phyloP scores from a whole-genome alignment of 2,888 invertebrate genomes.

The Opisthograptis luteolata region DNA sequence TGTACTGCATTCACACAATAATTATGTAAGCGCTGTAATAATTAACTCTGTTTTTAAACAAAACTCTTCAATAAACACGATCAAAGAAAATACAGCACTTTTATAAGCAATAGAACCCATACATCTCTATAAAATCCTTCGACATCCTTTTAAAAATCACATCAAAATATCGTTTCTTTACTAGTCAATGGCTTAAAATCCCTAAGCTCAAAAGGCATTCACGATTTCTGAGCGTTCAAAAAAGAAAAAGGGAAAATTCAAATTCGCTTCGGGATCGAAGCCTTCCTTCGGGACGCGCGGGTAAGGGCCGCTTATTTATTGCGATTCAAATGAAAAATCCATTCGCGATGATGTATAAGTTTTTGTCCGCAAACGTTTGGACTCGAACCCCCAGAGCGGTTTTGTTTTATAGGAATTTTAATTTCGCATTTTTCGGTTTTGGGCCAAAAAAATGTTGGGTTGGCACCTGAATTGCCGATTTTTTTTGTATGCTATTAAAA shows the following conservation, averaged over 20 bases:
- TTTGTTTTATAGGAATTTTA: slow-evolving; percentile 5
- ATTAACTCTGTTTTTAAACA: too few species aligned
- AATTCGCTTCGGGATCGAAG: slow-evolving; percentile 50
- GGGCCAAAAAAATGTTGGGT: background rate
- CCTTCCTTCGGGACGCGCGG: slow-evolving; percentile 46
- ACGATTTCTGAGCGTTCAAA: slow-evolving; percentile 33
- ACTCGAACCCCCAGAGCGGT: slow-evolving; percentile 5
- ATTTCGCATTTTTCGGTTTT: slow-evolving; percentile 1
- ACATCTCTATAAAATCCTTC: slow-evolving; percentile 21
- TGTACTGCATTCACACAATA: too few species aligned
- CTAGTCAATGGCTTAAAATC: slow-evolving; percentile 37
- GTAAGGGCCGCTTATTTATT: slow-evolving; percentile 56
- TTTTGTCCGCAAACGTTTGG: slow-evolving; percentile 27
- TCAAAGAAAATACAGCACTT: background rate
- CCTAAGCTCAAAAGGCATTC: slow-evolving; percentile 43
- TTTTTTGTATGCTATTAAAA: too few species aligned
- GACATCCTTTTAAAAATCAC: slow-evolving; percentile 22
- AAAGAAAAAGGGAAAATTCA: slow-evolving; percentile 45
- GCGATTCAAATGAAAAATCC: slow-evolving; percentile 60
- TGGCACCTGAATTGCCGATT: background rate
- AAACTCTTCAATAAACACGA: background rate
- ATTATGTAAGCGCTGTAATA: too few species aligned
- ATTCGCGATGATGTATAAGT: slow-evolving; percentile 51
- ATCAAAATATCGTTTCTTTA: slow-evolving; percentile 30
- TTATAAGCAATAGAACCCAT: slow-evolving; percentile 13